Percentiles rank a stretch among this genome's conserved stretches.
Conservation (phyloP, 2,888 invertebrate species). For the Ceramica pisi region DNA sequence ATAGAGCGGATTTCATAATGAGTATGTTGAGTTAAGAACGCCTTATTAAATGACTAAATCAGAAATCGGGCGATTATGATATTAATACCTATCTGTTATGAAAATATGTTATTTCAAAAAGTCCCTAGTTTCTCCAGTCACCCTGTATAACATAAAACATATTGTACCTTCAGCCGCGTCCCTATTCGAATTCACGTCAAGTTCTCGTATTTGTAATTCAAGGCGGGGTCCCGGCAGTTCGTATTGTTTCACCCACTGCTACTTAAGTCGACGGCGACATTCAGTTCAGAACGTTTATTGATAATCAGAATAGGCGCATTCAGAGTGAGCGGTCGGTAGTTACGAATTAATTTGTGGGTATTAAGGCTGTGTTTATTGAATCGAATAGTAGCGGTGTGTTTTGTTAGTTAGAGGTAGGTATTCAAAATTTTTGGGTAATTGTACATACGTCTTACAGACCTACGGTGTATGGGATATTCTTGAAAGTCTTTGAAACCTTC, state of each 20-base stretch:
- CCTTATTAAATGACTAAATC: too few species aligned
- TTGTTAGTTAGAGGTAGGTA: too few species aligned
- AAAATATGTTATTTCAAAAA: not conserved
- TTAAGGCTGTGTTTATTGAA: slow-evolving; percentile 52
- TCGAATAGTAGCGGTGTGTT: slow-evolving; percentile 11
- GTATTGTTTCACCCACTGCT: slow-evolving; percentile 87
- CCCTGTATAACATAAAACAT: slow-evolving; percentile 45
- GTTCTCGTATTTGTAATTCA: slow-evolving; percentile 89
- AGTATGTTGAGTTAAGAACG: too few species aligned
- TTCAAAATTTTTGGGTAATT: slow-evolving; percentile 13
- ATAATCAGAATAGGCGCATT: slow-evolving; percentile 63
- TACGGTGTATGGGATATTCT: not conserved
- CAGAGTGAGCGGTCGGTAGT: slow-evolving; percentile 58
- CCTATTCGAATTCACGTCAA: slow-evolving; percentile 89
- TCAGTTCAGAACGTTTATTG: slow-evolving; percentile 61
- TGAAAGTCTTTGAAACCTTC: too few species aligned
- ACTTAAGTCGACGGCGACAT: slow-evolving; percentile 71
- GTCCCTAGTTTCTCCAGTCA: slow-evolving; percentile 11
- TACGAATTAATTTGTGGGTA: slow-evolving; percentile 62
- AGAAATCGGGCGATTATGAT: too few species aligned
- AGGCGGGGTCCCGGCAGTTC: slow-evolving; percentile 82
- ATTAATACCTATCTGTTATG: too few species aligned
- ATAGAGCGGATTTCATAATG: too few species aligned
- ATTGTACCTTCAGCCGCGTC: slow-evolving; percentile 58
- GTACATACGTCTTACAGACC: not conserved